Evolutionary conservation across 2,113 vertebrate species (phyloP), one percentile per base, ranked within the genome.

Genomic region (Laterallus jamaicensis): DNA sequence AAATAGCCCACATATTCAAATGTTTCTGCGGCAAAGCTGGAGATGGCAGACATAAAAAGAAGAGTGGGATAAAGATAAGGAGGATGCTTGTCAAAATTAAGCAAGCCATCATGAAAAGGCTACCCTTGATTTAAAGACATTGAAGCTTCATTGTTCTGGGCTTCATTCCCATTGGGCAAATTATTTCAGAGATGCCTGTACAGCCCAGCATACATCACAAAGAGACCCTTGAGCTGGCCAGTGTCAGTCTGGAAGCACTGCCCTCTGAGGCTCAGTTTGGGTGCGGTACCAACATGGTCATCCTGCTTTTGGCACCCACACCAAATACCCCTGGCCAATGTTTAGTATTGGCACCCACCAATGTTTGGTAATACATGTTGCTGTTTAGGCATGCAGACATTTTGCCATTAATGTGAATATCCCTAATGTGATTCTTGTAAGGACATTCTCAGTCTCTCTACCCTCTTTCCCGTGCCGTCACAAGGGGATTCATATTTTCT

Each of bases 221-320:
- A 60, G 35, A 58, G 47, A 18, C 11, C 44, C 21, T 44, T 58
- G 31, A 82, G 14, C 28, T 50, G 28, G 13, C 10, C 52, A 12
- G 8, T 26, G 29, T 69, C n/a, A 44, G 22, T 11, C 31, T 89
- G 32, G 29, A 49, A 58, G 25, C 1, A 0, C n/a, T 32, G 37
- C n/a, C 31, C 0, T 1, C 4, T 15, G 52, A 19, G 9, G 6
- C 10, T 15, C 7, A 8, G 16, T 81, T 44, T 55, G 35, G 6
- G 17, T 58, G 28, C 44, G 3, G 0, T 12, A 76, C n/a, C 9
- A 18, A n/a, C n/a, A 44, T 0, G 3, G 13, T 29, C 52, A n/a
- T 37, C 22, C 50, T 66, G 19, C 63, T 85, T 35, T 74, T 55
- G 63, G 22, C 31, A 59, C 21, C 26, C 1, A 0, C 1, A 1